Percentiles rank a stretch among this genome's conserved stretches.
phyloP scores from a whole-genome alignment of 2,113 vertebrate genomes.

The Toxotes jaculatrix region DNA sequence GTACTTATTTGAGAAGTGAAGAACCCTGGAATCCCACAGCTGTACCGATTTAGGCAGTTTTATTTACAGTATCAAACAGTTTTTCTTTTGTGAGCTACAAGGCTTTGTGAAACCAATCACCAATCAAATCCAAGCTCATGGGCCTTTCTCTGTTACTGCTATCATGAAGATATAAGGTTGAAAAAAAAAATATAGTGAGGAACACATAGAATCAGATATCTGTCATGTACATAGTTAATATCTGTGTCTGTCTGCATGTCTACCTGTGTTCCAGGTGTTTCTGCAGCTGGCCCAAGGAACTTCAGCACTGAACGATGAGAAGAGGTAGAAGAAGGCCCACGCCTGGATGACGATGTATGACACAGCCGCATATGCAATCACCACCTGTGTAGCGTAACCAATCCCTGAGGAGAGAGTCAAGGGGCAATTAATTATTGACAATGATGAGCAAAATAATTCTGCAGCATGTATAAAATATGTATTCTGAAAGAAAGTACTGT shows the following conservation, averaged over 20 bases:
- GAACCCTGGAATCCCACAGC: neutral
- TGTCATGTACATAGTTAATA: neutral
- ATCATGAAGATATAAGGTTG: neutral
- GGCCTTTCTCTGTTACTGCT: neutral
- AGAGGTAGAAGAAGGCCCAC: conserved; percentile 91
- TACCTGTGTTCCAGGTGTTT: conserved; percentile 92
- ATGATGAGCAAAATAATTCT: neutral
- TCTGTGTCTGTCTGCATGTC: neutral
- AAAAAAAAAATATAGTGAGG: neutral
- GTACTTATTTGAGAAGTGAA: neutral
- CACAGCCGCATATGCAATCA: conserved; percentile 78
- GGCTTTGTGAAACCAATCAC: neutral
- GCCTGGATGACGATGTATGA: conserved; percentile 82
- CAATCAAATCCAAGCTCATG: neutral
- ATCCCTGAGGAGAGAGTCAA: conserved; percentile 68
- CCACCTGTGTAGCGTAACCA: conserved; percentile 79
- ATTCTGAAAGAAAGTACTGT: neutral
- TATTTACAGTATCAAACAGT: too few species aligned
- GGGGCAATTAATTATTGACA: neutral
- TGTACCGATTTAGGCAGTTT: neutral
- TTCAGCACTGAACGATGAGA: conserved; percentile 88
- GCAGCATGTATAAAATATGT: neutral
- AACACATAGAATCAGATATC: neutral
- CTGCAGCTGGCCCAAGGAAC: conserved; percentile 91
- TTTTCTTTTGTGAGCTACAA: neutral